These are phyloP conservation scores for Penaeus vannamei DNA, from an alignment of 1,140 invertebrate species.

Conservation along the genomic window DNA sequence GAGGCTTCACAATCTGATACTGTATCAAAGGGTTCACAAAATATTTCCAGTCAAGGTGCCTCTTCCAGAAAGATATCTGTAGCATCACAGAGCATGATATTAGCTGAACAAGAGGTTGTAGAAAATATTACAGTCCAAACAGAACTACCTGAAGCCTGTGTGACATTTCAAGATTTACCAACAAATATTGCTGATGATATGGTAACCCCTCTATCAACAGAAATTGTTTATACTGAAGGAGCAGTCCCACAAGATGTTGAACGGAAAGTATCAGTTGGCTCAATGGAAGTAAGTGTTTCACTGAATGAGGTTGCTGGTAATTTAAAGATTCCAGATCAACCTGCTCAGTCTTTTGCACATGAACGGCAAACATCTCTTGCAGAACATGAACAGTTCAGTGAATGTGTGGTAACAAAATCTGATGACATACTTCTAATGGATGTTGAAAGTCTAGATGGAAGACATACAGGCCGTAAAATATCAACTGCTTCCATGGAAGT, in stretches of 20 bases:
- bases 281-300: neutral
- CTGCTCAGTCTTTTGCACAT: neutral
- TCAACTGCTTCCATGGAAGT: slow-evolving; percentile 34
- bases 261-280: slow-evolving; percentile 12
- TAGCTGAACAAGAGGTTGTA: too few relatives aligned
- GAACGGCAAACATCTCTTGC: slow-evolving; percentile 18
- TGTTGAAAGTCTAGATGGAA: neutral
- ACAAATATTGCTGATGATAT: too few relatives aligned
- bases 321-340: neutral
- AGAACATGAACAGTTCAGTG: neutral
- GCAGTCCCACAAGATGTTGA: neutral
- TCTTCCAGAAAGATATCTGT: too few relatives aligned
- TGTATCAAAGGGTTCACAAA: too few relatives aligned
- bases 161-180: too few relatives aligned
- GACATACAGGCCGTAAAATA: slow-evolving; percentile 19
- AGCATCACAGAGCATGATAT: too few relatives aligned
- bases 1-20: too few relatives aligned
- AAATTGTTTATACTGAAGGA: neutral
- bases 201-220: too few relatives aligned
- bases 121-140: too few relatives aligned
- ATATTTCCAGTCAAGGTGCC: too few relatives aligned
- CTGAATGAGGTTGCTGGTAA: neutral
- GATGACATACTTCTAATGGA: too few relatives aligned
- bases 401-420: neutral
- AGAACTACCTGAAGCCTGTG: too few relatives aligned